phyloP scores from a whole-genome alignment of 1,140 invertebrate species.

The Subanguina moxae region DNA sequence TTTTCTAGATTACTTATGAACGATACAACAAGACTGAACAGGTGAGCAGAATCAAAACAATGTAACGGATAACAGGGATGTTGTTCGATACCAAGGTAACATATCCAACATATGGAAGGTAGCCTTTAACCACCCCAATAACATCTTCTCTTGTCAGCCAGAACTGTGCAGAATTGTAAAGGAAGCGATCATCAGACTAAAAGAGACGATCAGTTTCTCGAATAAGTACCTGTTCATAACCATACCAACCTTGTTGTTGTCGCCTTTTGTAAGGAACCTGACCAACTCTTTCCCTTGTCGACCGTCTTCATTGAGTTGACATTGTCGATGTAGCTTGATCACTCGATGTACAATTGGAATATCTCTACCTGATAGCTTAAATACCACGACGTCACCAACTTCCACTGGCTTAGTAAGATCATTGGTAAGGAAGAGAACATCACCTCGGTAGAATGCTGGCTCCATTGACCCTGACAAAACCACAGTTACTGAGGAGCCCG shows the following conservation, averaged over 20 bases:
- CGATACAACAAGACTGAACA: neutral
- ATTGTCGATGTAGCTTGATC: neutral
- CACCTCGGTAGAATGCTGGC: neutral
- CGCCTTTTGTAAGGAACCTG: conserved; percentile 1
- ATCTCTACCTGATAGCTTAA: neutral
- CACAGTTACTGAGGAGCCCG: neutral
- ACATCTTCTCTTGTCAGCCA: neutral
- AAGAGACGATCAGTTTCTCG: too few species aligned
- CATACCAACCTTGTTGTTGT: neutral
- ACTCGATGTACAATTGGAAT: neutral
- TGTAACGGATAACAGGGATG: neutral
- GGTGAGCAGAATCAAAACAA: neutral
- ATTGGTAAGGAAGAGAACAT: neutral
- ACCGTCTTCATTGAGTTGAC: too few species aligned
- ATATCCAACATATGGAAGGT: neutral
- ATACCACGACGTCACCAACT: neutral
- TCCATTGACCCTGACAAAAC: neutral
- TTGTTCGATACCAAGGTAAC: neutral
- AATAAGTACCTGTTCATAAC: too few species aligned
- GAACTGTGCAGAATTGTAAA: neutral
- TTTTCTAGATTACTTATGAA: too few species aligned
- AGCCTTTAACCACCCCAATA: neutral
- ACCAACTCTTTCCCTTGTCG: neutral
- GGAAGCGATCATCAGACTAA: neutral
- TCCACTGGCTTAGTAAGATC: neutral